Evolutionary conservation across 2,797 vertebrate species (phyloP), one percentile per base, ranked within the genome.

Genomic region (Hoplostethus mediterraneus): DNA sequence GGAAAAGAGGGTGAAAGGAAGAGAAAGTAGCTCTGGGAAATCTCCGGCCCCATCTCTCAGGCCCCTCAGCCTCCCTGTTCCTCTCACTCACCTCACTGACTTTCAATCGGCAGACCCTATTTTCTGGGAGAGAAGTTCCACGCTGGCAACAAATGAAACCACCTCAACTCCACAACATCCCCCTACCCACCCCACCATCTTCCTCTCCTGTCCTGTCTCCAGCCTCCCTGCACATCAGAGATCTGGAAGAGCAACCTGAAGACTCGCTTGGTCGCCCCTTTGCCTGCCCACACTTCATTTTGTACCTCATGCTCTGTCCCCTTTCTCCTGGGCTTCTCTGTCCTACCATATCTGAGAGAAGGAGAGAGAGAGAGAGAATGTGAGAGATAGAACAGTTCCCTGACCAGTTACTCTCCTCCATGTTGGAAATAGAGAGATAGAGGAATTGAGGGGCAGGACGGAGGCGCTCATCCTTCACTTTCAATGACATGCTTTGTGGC

Each of bases 81-180:
- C 81, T 84, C 74, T 87, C 79, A 33, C 84, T 89, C 85, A 89
- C 88, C 85, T 88, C 86, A 72, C 87, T 86, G 85, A 86, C 85
- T 92, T 89, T 86, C 87, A 87, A 87, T 92, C 71, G 83, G 84
- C n/a, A 9, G 38, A 88, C 84, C 88, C 89, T 92, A 90, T 92
- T 92, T 92, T 73, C 87, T 80, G 70, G 73, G 79, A 89, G 77
- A 87, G 81, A 80, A 85, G 73, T 55, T 66, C 71, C 84, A 75
- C 51, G 16, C 82, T 79, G 78, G 80, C 87, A 80, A 84, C 75
- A 90, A 91, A 91, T 91, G 80, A 89, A 91, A 90, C 88, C 75
- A 28, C 79, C 85, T 78, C 54, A 40, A 51, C 80, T 84, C 66
- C 79, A 82, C 65, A n/a, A 76, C 80, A 74, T 51, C 67, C 75